These are phyloP conservation scores for Entomobrya multifasciata DNA, from an alignment of 2,888 invertebrate genomes.

Conservation along the genomic window DNA sequence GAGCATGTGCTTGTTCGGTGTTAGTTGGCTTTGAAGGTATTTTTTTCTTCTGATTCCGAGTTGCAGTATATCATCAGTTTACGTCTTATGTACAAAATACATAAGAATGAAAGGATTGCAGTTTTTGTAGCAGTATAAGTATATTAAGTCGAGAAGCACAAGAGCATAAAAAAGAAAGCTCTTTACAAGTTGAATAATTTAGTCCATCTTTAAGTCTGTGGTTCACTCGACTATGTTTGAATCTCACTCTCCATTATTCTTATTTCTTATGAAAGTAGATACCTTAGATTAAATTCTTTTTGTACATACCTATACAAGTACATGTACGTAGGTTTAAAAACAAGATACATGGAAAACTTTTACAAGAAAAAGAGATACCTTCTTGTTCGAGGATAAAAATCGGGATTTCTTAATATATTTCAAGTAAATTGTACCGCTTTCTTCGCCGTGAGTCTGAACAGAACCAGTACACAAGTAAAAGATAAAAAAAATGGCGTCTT, in stretches of 20 bases:
- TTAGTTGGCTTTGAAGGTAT: neutral
- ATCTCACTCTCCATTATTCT: slow-evolving; percentile 15
- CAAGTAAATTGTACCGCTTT: neutral
- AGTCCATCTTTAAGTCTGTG: slow-evolving; percentile 56
- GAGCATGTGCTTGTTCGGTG: neutral
- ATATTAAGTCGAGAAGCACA: neutral
- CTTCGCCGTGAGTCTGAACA: no score
- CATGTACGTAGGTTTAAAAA: no score
- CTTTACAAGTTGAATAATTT: slow-evolving; percentile 59
- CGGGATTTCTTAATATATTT: slow-evolving; percentile 28
- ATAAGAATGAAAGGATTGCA: neutral
- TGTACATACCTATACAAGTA: no score
- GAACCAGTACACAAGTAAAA: neutral
- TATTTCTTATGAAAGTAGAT: neutral
- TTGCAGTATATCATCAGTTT: slow-evolving; percentile 35
- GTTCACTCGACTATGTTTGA: slow-evolving; percentile 42
- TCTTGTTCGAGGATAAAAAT: slow-evolving; percentile 33
- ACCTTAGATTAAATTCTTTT: no score
- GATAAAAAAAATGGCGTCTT: slow-evolving; percentile 1
- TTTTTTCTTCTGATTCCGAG: slow-evolving; percentile 16
- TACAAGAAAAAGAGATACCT: slow-evolving; percentile 8
- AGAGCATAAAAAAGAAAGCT: slow-evolving; percentile 26
- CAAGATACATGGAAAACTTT: no score
- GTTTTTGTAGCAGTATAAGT: neutral
- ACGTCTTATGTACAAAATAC: slow-evolving; percentile 10